These are phyloP conservation scores for Sialis fuliginosa DNA, from an alignment of 2,888 invertebrate species.

Conservation along the genomic window DNA sequence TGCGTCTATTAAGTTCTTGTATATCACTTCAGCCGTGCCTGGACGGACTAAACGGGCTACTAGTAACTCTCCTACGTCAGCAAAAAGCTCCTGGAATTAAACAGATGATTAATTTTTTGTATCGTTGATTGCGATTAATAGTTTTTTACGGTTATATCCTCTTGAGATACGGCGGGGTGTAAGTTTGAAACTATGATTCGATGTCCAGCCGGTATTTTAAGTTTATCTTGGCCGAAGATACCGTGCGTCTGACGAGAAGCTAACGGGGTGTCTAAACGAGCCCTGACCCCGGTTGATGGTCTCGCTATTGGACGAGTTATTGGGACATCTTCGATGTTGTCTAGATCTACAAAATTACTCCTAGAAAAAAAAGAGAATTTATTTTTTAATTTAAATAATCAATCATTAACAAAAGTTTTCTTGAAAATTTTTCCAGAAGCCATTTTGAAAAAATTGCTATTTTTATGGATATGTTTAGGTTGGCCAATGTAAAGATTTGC, in stretches of 20 bases:
- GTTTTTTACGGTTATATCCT: conserved; percentile 63
- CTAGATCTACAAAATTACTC: conserved; percentile 19
- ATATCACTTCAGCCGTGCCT: conserved; percentile 84
- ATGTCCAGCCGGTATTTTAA: conserved; percentile 42
- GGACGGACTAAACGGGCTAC: conserved; percentile 70
- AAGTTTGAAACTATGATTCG: conserved; percentile 84
- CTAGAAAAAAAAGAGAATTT: neutral
- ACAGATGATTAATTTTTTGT: neutral
- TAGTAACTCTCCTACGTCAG: conserved; percentile 75
- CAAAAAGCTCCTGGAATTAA: conserved; percentile 63
- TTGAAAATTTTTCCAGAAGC: too few species aligned
- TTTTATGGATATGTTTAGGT: too few species aligned
- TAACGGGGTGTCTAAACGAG: conserved; percentile 28
- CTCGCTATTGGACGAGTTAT: conserved; percentile 9
- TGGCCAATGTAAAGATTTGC: too few species aligned
- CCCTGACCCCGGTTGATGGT: conserved; percentile 14
- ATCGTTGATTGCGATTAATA: conserved; percentile 1
- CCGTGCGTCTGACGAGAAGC: conserved; percentile 15
- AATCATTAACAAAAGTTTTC: too few species aligned
- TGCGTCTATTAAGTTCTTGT: conserved; percentile 69
- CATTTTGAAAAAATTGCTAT: too few species aligned
- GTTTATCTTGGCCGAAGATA: conserved; percentile 24
- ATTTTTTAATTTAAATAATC: too few species aligned
- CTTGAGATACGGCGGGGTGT: conserved; percentile 68
- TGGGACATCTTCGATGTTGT: conserved; percentile 17